A percentile compares a stretch with the other conserved stretches of the same genome.
Evolutionary conservation across 2,888 invertebrate genomes (phyloP).

Genomic region (Cephonodes hylas): DNA sequence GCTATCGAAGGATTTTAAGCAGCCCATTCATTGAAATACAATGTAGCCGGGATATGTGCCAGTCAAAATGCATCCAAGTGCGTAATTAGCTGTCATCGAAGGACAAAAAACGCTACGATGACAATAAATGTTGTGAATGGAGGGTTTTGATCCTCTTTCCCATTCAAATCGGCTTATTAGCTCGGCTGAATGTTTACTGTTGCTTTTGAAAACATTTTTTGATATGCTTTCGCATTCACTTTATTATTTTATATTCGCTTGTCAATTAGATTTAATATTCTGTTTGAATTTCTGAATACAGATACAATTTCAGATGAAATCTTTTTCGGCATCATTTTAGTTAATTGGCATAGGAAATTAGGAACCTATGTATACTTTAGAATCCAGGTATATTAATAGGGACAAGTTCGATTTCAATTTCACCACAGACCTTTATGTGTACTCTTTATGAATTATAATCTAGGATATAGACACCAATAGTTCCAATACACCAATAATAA

Average conservation of each 20-base stretch:
- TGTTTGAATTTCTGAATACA: too few species aligned
- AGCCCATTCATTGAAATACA: constrained; percentile 18
- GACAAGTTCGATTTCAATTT: too few species aligned
- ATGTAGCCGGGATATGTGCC: constrained; percentile 34
- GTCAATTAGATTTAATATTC: too few species aligned
- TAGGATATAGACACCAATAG: too few species aligned
- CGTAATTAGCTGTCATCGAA: constrained; percentile 62
- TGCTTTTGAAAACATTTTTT: constrained; percentile 13
- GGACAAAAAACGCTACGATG: constrained; percentile 51
- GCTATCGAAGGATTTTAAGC: background rate
- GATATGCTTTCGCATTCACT: background rate
- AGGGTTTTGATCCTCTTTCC: constrained; percentile 45
- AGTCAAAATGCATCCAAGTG: constrained; percentile 61
- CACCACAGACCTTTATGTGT: too few species aligned
- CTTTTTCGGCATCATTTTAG: too few species aligned
- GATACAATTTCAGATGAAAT: too few species aligned
- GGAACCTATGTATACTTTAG: too few species aligned
- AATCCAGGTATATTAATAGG: too few species aligned
- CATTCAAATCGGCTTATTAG: constrained; percentile 9
- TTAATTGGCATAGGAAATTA: too few species aligned
- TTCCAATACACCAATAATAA: too few species aligned
- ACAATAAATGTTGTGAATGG: constrained; percentile 52
- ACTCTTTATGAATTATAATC: too few species aligned
- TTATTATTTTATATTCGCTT: background rate
- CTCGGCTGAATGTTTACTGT: constrained; percentile 17